Conservation (phyloP, 1,140 invertebrate species). For the Pteromalus puparum region DNA sequence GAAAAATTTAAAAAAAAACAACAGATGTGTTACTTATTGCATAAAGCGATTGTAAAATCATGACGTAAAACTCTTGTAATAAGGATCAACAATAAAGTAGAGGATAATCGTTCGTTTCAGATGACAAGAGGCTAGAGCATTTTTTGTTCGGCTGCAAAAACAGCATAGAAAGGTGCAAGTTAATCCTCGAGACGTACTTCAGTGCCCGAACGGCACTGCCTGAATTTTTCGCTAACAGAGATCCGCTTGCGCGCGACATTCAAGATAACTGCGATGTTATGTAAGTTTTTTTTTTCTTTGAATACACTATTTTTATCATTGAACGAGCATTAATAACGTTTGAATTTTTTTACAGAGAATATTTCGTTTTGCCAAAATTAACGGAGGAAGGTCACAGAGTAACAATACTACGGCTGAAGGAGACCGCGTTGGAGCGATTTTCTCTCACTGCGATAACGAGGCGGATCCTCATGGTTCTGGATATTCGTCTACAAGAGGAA, state of each 20-base stretch:
- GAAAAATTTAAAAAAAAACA: too few relatives aligned
- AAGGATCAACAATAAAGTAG: too few relatives aligned
- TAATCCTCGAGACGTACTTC: constrained; percentile 74
- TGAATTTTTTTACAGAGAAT: constrained; percentile 60
- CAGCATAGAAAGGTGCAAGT: constrained; percentile 75
- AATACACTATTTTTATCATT: not conserved
- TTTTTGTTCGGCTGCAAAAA: constrained; percentile 77
- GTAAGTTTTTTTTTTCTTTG: constrained; percentile 58
- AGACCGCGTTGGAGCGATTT: constrained; percentile 66
- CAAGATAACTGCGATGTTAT: constrained; percentile 66
- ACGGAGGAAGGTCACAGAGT: constrained; percentile 72
- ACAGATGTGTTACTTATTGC: too few relatives aligned
- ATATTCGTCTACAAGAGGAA: constrained; percentile 69
- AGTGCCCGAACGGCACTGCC: constrained; percentile 71
- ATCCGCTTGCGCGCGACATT: constrained; percentile 70
- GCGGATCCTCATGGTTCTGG: constrained; percentile 72
- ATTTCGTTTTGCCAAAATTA: constrained; percentile 69
- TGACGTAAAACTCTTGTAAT: too few relatives aligned
- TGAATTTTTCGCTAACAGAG: constrained; percentile 73
- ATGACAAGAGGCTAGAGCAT: constrained; percentile 71
- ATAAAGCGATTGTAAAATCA: too few relatives aligned
- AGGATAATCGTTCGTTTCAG: constrained; percentile 59
- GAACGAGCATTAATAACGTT: not conserved
- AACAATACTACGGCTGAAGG: constrained; percentile 65
- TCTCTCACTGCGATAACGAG: constrained; percentile 65